Conservation (phyloP, 2,888 invertebrate species). For the Margaritifera margaritifera region DNA sequence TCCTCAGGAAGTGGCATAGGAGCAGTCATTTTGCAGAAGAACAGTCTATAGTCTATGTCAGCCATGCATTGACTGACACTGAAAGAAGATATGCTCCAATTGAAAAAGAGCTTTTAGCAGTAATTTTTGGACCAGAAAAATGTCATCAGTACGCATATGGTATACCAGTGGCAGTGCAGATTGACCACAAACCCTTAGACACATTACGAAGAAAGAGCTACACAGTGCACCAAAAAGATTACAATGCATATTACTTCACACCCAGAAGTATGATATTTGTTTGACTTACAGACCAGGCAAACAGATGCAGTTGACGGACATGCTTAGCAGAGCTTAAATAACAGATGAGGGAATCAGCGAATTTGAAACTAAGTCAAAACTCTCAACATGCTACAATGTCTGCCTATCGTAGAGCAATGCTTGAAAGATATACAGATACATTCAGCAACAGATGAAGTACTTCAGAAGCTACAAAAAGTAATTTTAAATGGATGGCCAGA, state of each 20-base stretch:
- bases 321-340: conserved; percentile 6
- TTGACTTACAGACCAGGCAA: conserved; percentile 15
- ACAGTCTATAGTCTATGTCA: conserved; percentile 20
- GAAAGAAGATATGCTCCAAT: conserved; percentile 7
- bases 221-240: conserved; percentile 48
- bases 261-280: no score
- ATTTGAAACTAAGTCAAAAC: no score
- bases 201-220: conserved; percentile 62
- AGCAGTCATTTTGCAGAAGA: conserved; percentile 25
- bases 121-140: conserved; percentile 17
- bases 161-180: conserved; percentile 27
- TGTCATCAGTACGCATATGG: conserved; percentile 27
- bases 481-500: conserved; percentile 1
- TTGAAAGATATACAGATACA: no score
- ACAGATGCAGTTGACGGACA: conserved; percentile 21
- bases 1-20: conserved; percentile 22
- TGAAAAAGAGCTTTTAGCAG: background rate
- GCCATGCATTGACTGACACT: conserved; percentile 18
- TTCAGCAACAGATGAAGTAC: no score
- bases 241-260: conserved; percentile 33
- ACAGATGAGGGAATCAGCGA: no score
- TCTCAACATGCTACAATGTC: conserved; percentile 2
- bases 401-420: conserved; percentile 5
- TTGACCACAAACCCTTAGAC: conserved; percentile 71
- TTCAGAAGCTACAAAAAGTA: background rate